Evolutionary conservation across 2,888 invertebrate genomes (phyloP), one percentile per base, ranked within the genome.

Genomic region (Sisyra nigra): DNA sequence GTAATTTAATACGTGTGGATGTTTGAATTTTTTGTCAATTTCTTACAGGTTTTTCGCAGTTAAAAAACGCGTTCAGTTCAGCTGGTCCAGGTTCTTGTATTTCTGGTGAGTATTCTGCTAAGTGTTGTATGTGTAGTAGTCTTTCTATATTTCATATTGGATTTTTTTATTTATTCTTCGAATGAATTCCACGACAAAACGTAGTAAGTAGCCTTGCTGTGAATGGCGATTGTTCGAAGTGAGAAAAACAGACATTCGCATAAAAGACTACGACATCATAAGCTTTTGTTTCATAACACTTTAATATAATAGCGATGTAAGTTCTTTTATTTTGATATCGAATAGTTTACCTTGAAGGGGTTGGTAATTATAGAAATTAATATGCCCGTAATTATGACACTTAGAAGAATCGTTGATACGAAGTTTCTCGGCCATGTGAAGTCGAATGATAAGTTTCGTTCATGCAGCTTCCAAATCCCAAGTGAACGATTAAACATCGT

Each of bases 61-160:
- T 76, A 58, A 76, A 76, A 65, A 72, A 74, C 35, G 71, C 74
- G 36, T 76, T 76, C 67, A 72, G 73, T 57, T 71, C 75, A 40
- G 54, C 57, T 48, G 73, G 73, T 55, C 71, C 69, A 52, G 74
- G 73, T 57, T 70, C 70, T 44, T 75, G 75, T 54, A 67, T 75
- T 54, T 63, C 72, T 57, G 75, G 75, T 76, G 56, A 68, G 65
- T 58, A 48, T 44, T 36, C 41, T 7, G n/a, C 15, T 31, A 14
- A n/a, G 13, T 14, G 11, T 13, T 33, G n/a, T 33, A 13, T 33
- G n/a, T 14, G n/a, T 33, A 8, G 33, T 33, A 33, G 14, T 33
- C 14, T 13, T 33, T 33, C n/a, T 33, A 13, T 9, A 33, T 13
- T 33, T 33, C n/a, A 33, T 33, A 14, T 14, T 33, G 9, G 33